Evolutionary conservation across 2,888 invertebrate species (phyloP).

Genomic region (Psylliodes chrysocephalus): DNA sequence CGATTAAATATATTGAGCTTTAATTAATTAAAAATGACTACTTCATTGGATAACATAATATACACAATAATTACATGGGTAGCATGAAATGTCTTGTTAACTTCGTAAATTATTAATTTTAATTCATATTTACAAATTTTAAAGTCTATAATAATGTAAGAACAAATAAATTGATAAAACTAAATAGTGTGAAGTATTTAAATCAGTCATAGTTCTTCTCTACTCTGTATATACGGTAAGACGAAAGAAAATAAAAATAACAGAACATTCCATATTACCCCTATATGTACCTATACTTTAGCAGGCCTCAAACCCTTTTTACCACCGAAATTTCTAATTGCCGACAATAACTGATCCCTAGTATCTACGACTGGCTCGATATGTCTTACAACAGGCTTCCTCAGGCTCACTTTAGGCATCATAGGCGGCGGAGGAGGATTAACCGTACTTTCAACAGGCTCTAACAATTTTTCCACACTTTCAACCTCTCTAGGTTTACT

Average conservation of each 20-base stretch:
- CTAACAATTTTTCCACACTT: no score
- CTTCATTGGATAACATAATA: conserved; percentile 20
- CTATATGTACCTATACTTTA: no score
- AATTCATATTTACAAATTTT: no score
- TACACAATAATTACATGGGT: conserved; percentile 12
- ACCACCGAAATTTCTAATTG: conserved; percentile 76
- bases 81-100: no score
- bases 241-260: no score
- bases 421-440: conserved; percentile 59
- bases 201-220: no score
- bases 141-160: no score
- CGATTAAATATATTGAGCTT: conserved; percentile 26
- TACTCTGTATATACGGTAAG: no score
- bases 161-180: no score
- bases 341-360: conserved; percentile 74
- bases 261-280: no score
- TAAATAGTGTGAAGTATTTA: no score
- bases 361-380: conserved; percentile 65
- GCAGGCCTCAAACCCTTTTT: conserved; percentile 60
- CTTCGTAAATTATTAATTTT: no score
- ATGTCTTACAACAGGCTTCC: conserved; percentile 45
- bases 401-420: conserved; percentile 53
- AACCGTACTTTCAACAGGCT: conserved; percentile 1
- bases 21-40: conserved; percentile 28
- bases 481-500: not conserved